These are phyloP conservation scores for Penelope pileata DNA, from an alignment of 2,113 vertebrate species.

Conservation along the genomic window DNA sequence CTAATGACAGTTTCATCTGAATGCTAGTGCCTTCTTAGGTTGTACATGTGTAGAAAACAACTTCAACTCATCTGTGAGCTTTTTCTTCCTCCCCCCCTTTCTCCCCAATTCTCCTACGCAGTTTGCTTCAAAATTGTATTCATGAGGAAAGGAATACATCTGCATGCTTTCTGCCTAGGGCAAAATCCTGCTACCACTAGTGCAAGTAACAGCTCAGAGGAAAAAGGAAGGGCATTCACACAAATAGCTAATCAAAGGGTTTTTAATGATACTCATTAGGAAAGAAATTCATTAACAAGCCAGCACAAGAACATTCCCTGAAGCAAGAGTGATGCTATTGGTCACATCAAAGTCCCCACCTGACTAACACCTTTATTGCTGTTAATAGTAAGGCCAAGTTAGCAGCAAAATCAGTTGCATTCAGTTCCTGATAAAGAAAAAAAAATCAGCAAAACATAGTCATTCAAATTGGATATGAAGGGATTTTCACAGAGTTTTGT, in stretches of 20 bases:
- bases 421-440: conserved; percentile 47
- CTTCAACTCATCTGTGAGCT: not conserved
- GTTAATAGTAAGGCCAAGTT: conserved; percentile 63
- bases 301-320: conserved; percentile 68
- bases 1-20: conserved; percentile 17
- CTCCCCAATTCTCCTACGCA: not conserved
- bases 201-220: not conserved
- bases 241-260: conserved; percentile 71
- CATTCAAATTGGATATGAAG: not conserved
- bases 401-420: conserved; percentile 58
- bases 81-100: too few relatives aligned
- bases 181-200: not conserved
- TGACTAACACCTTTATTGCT: conserved; percentile 72
- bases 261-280: conserved; percentile 73
- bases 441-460: conserved; percentile 13
- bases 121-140: not conserved
- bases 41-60: not conserved
- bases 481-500: not conserved
- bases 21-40: not conserved
- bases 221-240: conserved; percentile 69
- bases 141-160: not conserved
- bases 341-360: conserved; percentile 60
- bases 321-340: conserved; percentile 62
- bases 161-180: not conserved
- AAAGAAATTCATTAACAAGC: conserved; percentile 75